Percentiles rank a stretch among this genome's conserved stretches.
Conservation (phyloP, 2,797 vertebrate genomes). For the Malurus splendens region DNA sequence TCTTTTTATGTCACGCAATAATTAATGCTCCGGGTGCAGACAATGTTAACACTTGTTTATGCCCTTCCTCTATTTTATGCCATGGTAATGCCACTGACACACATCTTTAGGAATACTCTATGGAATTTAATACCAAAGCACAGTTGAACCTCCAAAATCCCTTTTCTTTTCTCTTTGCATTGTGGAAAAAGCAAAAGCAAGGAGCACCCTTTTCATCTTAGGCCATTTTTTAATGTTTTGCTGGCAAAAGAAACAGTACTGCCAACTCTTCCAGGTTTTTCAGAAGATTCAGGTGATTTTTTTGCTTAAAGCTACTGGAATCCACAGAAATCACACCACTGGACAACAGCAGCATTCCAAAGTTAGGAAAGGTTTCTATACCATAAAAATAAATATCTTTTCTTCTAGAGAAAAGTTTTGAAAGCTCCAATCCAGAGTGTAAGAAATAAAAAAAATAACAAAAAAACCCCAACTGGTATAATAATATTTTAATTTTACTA, state of each 20-base stretch:
- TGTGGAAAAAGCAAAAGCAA: neutral
- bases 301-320: neutral
- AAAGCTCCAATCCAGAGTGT: neutral
- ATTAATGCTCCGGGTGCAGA: neutral
- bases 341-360: neutral
- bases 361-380: neutral
- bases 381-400: neutral
- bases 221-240: neutral
- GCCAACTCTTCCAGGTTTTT: neutral
- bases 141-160: neutral
- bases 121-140: neutral
- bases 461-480: neutral
- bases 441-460: neutral
- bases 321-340: neutral
- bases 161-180: neutral
- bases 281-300: neutral
- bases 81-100: neutral
- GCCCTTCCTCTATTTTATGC: neutral
- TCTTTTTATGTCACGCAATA: neutral
- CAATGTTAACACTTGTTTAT: neutral
- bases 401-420: neutral
- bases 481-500: neutral
- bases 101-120: neutral
- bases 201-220: neutral
- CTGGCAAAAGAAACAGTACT: neutral